These are phyloP conservation scores for Pteria penguin DNA, from an alignment of 2,888 invertebrate genomes.

Conservation along the genomic window DNA sequence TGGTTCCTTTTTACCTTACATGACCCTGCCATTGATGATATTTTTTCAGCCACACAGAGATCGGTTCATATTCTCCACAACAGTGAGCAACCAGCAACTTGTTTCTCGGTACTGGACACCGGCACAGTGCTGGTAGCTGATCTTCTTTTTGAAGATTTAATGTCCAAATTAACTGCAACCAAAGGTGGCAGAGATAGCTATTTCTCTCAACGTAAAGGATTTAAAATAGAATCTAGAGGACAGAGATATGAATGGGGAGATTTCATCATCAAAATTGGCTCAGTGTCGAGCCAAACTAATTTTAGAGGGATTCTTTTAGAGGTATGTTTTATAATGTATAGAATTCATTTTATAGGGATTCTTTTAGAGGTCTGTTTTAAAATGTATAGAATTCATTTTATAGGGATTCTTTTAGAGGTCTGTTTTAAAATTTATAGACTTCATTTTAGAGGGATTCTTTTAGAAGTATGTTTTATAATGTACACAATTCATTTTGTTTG, in stretches of 20 bases:
- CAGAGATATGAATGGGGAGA: constrained; percentile 85
- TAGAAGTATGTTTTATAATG: too few relatives aligned
- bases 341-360: too few relatives aligned
- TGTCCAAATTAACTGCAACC: constrained; percentile 90
- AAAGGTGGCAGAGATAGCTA: constrained; percentile 81
- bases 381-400: too few relatives aligned
- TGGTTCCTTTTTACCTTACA: too few relatives aligned
- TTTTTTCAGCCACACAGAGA: constrained; percentile 85
- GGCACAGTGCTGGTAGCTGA: constrained; percentile 94
- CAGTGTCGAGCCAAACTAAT: constrained; percentile 91
- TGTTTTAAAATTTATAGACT: too few relatives aligned
- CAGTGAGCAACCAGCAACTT: constrained; percentile 96
- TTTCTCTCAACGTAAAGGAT: constrained; percentile 90
- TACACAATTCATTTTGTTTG: neutral
- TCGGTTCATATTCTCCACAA: constrained; percentile 96
- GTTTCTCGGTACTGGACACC: constrained; percentile 92
- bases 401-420: too few relatives aligned
- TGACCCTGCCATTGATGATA: too few relatives aligned
- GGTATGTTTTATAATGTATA: too few relatives aligned
- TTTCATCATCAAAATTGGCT: constrained; percentile 95
- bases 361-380: too few relatives aligned
- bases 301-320: constrained; percentile 96
- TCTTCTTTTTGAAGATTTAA: constrained; percentile 92
- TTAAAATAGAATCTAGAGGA: constrained; percentile 89
- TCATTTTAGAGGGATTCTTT: too few relatives aligned